Evolutionary conservation across 2,888 invertebrate species (phyloP).

Genomic region (Cheilosia vulpina): DNA sequence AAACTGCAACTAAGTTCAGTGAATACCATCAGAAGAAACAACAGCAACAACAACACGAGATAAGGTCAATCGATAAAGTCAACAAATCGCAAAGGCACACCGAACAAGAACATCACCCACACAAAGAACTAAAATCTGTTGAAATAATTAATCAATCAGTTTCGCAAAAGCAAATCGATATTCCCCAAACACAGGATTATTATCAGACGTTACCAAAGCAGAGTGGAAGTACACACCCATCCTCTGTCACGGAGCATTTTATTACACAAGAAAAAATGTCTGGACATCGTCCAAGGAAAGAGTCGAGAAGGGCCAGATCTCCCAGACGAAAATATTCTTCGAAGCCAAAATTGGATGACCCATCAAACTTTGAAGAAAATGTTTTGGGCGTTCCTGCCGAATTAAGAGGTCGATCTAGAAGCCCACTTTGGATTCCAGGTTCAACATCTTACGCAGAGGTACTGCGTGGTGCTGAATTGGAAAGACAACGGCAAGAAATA

Average conservation of each 20-base stretch:
- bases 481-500: slow-evolving; percentile 76
- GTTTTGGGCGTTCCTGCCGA: slow-evolving; percentile 64
- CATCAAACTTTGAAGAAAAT: slow-evolving; percentile 16
- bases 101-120: slow-evolving; percentile 14
- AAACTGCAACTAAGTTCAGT: slow-evolving; percentile 65
- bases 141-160: background rate
- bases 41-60: background rate
- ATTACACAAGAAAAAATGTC: slow-evolving; percentile 40
- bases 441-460: slow-evolving; percentile 92
- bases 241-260: slow-evolving; percentile 28
- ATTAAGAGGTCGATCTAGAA: slow-evolving; percentile 86
- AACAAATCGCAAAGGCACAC: background rate
- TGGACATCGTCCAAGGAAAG: slow-evolving; percentile 19
- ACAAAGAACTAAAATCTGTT: background rate
- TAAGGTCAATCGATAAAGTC: background rate
- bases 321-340: slow-evolving; percentile 48
- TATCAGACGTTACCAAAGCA: background rate
- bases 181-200: slow-evolving; percentile 13
- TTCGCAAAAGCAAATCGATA: slow-evolving; percentile 8
- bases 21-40: slow-evolving; percentile 38
- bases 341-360: slow-evolving; percentile 23
- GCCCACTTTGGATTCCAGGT: slow-evolving; percentile 90
- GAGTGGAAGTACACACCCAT: background rate
- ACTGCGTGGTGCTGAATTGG: slow-evolving; percentile 86
- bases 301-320: slow-evolving; percentile 57